Percentiles rank a stretch among this genome's conserved stretches.
phyloP scores from a whole-genome alignment of 2,113 vertebrate species.

The Gallinago paraguaiae region DNA sequence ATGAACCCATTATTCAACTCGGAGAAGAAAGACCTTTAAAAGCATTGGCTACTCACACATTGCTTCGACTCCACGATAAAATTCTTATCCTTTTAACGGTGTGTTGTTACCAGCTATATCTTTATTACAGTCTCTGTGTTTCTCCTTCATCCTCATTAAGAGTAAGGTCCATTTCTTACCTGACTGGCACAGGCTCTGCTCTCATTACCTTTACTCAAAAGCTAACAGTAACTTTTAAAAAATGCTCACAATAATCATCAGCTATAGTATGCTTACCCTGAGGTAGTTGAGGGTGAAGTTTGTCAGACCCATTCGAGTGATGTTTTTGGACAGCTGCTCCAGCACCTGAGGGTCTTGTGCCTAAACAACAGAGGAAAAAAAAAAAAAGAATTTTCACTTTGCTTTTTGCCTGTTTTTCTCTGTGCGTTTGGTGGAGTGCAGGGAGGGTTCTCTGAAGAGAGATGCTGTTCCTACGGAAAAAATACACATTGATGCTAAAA shows the following conservation, averaged over 20 bases:
- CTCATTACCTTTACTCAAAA: conserved; percentile 31
- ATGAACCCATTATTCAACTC: background rate
- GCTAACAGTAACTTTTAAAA: conserved; percentile 32
- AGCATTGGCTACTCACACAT: background rate
- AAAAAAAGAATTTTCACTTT: conserved; percentile 37
- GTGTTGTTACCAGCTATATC: background rate
- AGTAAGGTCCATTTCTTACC: conserved; percentile 27
- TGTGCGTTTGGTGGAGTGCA: background rate
- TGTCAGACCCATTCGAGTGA: conserved; percentile 98
- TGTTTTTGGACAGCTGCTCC: conserved; percentile 99
- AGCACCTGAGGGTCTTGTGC: conserved; percentile 99
- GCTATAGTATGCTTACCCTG: conserved; percentile 85
- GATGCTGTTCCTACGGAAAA: background rate
- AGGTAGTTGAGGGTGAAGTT: conserved; percentile 99
- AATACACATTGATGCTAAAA: background rate
- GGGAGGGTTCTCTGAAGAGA: background rate
- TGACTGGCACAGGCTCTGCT: background rate
- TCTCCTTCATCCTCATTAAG: background rate
- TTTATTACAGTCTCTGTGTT: background rate
- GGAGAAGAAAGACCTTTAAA: background rate
- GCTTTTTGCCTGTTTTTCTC: conserved; percentile 1
- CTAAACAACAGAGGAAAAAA: conserved; percentile 71
- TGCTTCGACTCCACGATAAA: background rate
- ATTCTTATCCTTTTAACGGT: background rate
- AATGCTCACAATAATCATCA: conserved; percentile 8